phyloP scores from a whole-genome alignment of 1,140 invertebrate genomes.

The Atta colombica region DNA sequence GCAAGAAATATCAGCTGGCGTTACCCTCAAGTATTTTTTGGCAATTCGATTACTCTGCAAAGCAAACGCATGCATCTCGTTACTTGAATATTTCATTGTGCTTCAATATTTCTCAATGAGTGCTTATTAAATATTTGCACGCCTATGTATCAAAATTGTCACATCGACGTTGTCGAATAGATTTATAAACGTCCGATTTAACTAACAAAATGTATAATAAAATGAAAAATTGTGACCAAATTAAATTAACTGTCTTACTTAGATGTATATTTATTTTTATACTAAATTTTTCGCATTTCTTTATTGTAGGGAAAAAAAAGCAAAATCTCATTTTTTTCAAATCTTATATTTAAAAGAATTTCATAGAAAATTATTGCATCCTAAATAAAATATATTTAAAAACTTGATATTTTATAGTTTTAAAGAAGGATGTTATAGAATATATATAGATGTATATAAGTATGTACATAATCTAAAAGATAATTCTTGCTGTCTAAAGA shows the following conservation, averaged over 20 bases:
- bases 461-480: background rate
- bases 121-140: conserved; percentile 43
- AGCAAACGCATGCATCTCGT: background rate
- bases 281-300: no score
- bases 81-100: conserved; percentile 17
- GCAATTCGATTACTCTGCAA: background rate
- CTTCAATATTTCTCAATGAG: no score
- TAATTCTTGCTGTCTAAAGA: background rate
- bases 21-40: conserved; percentile 10
- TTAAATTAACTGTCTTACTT: background rate
- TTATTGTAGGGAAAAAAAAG: no score
- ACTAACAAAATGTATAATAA: background rate
- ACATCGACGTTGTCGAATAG: background rate
- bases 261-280: background rate
- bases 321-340: no score
- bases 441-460: no score
- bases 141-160: background rate
- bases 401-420: background rate
- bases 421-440: no score
- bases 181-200: background rate
- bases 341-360: no score
- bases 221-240: background rate
- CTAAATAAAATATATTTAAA: background rate
- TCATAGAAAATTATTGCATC: no score
- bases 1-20: conserved; percentile 26